These are phyloP conservation scores for Rhopalosiphum nymphaeae DNA, from an alignment of 2,888 invertebrate species.

Conservation along the genomic window DNA sequence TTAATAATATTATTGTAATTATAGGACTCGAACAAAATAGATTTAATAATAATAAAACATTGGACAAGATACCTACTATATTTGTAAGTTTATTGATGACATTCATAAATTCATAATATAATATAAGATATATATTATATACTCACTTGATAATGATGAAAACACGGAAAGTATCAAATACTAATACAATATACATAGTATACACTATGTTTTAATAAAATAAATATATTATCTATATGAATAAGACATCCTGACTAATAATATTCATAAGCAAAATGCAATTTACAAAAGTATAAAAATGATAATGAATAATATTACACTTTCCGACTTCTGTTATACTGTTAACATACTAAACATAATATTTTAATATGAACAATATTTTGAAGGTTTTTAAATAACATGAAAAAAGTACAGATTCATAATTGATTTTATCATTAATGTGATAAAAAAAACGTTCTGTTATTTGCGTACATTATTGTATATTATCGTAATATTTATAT, in stretches of 20 bases:
- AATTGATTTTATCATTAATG: background rate
- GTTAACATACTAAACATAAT: background rate
- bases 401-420: background rate
- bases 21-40: background rate
- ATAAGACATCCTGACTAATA: background rate
- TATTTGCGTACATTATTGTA: background rate
- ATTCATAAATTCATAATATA: background rate
- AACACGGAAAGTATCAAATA: background rate
- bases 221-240: background rate
- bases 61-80: background rate
- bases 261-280: background rate
- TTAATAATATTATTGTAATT: constrained; percentile 18
- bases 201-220: background rate
- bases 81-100: background rate
- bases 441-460: background rate
- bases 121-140: background rate
- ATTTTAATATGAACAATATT: background rate
- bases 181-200: background rate
- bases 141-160: background rate
- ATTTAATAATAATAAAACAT: background rate
- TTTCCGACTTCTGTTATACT: background rate
- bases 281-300: background rate
- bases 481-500: background rate
- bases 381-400: background rate
- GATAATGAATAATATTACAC: background rate